Evolutionary conservation across 2,888 invertebrate species (phyloP).

Genomic region (Cataglyphis altisquamis): DNA sequence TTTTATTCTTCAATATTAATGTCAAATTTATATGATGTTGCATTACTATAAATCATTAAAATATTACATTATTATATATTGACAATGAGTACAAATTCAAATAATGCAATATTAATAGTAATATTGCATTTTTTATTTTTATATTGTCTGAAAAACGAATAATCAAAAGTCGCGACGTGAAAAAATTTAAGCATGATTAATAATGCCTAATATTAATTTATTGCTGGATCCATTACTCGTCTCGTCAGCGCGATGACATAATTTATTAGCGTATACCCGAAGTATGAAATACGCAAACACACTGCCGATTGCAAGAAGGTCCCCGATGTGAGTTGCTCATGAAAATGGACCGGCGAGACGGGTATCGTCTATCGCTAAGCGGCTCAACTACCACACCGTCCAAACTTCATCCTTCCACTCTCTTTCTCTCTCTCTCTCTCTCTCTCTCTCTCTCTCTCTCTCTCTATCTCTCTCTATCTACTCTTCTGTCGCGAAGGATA

Average conservation of each 20-base stretch:
- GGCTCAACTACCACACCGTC: conserved; percentile 73
- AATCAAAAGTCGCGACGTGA: background rate
- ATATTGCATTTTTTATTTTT: background rate
- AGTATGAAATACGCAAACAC: conserved; percentile 56
- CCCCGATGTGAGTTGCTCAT: conserved; percentile 56
- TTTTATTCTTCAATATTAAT: background rate
- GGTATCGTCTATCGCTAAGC: conserved; percentile 78
- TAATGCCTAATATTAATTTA: conserved; percentile 25
- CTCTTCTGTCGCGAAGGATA: conserved; percentile 63
- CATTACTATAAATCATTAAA: background rate
- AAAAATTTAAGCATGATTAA: background rate
- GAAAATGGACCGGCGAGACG: conserved; percentile 70
- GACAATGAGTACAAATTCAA: background rate
- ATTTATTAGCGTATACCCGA: conserved; percentile 69
- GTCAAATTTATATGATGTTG: background rate
- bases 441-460: conserved; percentile 14
- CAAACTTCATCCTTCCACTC: conserved; percentile 60
- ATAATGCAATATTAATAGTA: background rate
- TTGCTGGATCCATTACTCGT: background rate
- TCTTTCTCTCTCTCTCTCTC: conserved; percentile 30
- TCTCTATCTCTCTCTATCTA: conserved; percentile 12
- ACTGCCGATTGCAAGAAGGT: conserved; percentile 58
- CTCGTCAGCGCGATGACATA: conserved; percentile 55
- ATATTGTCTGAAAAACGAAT: background rate
- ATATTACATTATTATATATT: background rate